Base-by-base conservation (phyloP, 2,113 vertebrate genomes). In the Ibidorhyncha struthersii region DNA sequence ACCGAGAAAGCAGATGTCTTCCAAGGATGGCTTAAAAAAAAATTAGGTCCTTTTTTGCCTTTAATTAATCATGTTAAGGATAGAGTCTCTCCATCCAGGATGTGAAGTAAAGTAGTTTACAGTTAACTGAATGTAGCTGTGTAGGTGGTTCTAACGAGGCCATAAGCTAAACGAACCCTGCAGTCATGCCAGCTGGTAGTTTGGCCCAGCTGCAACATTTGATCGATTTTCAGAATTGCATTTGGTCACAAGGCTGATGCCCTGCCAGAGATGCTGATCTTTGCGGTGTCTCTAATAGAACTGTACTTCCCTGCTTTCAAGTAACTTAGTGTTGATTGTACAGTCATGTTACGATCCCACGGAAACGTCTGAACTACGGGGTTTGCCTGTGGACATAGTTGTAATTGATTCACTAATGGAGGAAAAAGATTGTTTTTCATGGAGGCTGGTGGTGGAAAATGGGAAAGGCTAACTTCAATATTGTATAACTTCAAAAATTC, bases 371-470 rank as follows among this genome's bases (percentile, higher is more conserved):
- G 67, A 77, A 50, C 50, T 69, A 3, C 23, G 49, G 69, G 61
- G 40, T 80, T 96, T 95, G 74, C 79, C 78, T 86, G 72, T 76
- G 89, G 26, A 63, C 73, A 8, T 43, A 69, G 18, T 34, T 73
- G 55, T 82, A 87, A 89, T 43, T 86, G 62, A 77, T 79, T 89
- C 58, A 67, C 47, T 85, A 58, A 65, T 10, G 27, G 50, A 91
- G 43, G 80, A 87, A 73, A 94, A 93, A 53, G 23, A 22, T 14
- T 55, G 27, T 25, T 80, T 96, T 93, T 93, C 62, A 30, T 53
- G 16, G 84, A 91, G 65, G 84, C 81, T 86, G 83, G 58, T 88
- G 84, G 73, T 93, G 84, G 87, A 87, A 91, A 94, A 78, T 38
- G 55, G 87, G 66, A 86, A 94, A 91, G 78, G 81, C 49, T 56